phyloP scores from a whole-genome alignment of 2,113 vertebrate species.

The Tetrax tetrax region DNA sequence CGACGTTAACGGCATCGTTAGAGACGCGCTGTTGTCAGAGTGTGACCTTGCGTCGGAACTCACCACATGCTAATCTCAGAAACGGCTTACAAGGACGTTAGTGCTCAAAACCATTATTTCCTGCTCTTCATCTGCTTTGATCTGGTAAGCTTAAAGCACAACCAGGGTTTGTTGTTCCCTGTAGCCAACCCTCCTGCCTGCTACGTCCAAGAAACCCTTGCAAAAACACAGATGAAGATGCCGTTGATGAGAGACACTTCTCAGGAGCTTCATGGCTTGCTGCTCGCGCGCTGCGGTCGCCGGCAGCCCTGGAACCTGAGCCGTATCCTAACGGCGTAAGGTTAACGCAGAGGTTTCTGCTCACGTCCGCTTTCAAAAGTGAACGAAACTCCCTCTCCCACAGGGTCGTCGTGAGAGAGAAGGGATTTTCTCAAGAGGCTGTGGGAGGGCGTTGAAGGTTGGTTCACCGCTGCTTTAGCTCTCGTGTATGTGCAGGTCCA shows the following conservation, averaged over 20 bases:
- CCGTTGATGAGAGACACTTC: neutral
- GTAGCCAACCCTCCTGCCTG: neutral
- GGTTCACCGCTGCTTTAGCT: neutral
- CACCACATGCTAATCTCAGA: neutral
- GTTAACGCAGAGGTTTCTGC: neutral
- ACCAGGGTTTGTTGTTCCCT: neutral
- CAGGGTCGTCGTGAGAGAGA: neutral
- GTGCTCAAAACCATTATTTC: neutral
- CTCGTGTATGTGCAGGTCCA: neutral
- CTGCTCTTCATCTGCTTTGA: neutral
- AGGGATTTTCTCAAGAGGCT: neutral
- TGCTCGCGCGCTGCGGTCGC: neutral
- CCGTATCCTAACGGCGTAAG: rapidly evolving
- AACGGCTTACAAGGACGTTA: neutral
- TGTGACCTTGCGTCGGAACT: neutral
- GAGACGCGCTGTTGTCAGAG: neutral
- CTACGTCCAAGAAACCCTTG: neutral
- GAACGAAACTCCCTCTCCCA: neutral
- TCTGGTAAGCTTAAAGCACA: neutral
- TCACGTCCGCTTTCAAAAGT: rapidly evolving
- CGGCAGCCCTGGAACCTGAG: neutral
- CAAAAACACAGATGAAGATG: neutral
- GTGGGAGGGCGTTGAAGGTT: neutral
- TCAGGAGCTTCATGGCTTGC: neutral
- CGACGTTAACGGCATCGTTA: rapidly evolving